These are phyloP conservation scores for Mus minutoides DNA, from an alignment of 2,797 vertebrate genomes.

Conservation along the genomic window DNA sequence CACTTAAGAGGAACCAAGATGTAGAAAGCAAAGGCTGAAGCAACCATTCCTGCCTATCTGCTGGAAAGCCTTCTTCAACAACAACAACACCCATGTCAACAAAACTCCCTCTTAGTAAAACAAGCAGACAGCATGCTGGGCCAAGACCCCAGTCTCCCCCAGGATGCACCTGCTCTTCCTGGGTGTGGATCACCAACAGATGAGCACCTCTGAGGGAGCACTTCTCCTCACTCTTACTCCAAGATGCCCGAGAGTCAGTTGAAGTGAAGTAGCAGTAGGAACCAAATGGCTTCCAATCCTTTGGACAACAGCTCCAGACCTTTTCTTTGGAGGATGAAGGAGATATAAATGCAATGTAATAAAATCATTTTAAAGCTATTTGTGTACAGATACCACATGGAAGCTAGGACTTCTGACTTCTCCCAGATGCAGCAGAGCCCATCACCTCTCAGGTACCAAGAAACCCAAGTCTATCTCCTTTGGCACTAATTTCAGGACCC, in stretches of 20 bases:
- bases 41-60: background rate
- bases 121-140: background rate
- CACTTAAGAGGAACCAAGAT: background rate
- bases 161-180: conserved; percentile 59
- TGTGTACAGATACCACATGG: background rate
- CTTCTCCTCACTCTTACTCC: background rate
- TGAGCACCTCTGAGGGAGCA: conserved; percentile 47
- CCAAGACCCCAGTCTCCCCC: too few relatives aligned
- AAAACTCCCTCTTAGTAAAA: background rate
- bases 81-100: background rate
- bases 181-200: conserved; percentile 62
- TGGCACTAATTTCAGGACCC: background rate
- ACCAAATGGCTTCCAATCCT: background rate
- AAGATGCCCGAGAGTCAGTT: accelerated
- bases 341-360: background rate
- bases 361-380: background rate
- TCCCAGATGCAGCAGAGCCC: background rate
- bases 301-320: conserved; percentile 71
- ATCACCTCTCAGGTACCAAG: accelerated
- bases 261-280: conserved; percentile 63
- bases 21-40: background rate
- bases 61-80: background rate
- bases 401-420: background rate
- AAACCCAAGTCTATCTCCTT: background rate
- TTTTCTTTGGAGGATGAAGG: background rate